Conservation (phyloP, 2,113 vertebrate genomes). For the Amphilophus citrinellus region DNA sequence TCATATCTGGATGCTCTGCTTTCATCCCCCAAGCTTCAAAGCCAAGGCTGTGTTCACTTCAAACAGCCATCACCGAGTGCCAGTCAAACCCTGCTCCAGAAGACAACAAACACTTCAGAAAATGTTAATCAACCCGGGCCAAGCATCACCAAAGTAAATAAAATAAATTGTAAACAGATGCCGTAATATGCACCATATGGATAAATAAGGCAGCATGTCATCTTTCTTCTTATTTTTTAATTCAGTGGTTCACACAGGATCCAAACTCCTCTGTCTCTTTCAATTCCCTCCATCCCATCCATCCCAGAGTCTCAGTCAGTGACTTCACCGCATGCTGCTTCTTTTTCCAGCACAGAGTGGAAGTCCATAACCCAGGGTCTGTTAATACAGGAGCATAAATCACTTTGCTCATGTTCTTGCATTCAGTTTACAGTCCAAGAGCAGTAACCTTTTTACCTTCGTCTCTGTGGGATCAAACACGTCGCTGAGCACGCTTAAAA, state of each 20-base stretch:
- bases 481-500: conserved; percentile 5
- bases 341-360: conserved; percentile 56
- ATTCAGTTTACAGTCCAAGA: conserved; percentile 13
- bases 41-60: conserved; percentile 69
- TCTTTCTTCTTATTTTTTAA: conserved; percentile 59
- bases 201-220: conserved; percentile 72
- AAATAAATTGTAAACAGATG: conserved; percentile 81
- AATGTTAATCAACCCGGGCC: conserved; percentile 74
- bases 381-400: conserved; percentile 56
- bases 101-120: conserved; percentile 78
- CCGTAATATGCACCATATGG: conserved; percentile 75
- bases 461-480: conserved; percentile 33
- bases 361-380: conserved; percentile 50
- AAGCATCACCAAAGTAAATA: conserved; percentile 79
- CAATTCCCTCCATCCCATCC: conserved; percentile 28
- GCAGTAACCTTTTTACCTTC: conserved; percentile 58
- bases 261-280: conserved; percentile 48
- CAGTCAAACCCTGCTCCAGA: conserved; percentile 77
- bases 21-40: conserved; percentile 78
- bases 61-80: conserved; percentile 75
- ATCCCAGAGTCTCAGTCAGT: conserved; percentile 46
- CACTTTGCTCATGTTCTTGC: conserved; percentile 9
- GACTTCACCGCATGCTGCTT: conserved; percentile 56
- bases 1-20: conserved; percentile 76
- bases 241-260: conserved; percentile 66